Evolutionary conservation across 2,888 invertebrate species (phyloP).

Genomic region (Nephrotoma appendiculata): DNA sequence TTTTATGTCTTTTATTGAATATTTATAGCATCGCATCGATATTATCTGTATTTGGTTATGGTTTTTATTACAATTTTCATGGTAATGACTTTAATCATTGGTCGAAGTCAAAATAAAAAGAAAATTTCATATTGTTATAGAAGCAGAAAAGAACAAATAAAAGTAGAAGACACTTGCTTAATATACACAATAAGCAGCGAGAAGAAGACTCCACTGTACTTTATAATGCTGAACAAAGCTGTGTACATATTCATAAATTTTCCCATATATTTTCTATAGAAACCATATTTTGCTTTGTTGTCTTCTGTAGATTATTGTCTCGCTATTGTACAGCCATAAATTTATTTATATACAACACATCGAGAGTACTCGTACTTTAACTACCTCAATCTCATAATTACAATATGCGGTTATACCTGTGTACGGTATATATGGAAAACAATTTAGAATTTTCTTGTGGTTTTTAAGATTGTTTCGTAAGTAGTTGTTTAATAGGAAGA

Average conservation of each 20-base stretch:
- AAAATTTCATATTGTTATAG: not conserved
- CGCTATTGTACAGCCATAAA: not conserved
- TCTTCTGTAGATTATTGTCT: not conserved
- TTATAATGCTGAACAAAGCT: not conserved
- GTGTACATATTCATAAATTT: not conserved
- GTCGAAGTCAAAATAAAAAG: not conserved
- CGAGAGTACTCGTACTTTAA: not conserved
- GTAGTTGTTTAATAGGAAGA: not conserved
- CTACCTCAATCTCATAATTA: not conserved
- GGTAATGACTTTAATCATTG: not conserved
- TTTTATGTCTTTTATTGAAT: not conserved
- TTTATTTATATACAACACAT: not conserved
- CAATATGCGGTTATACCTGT: not conserved
- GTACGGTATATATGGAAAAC: not conserved
- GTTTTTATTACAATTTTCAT: not conserved
- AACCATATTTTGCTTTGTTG: not conserved
- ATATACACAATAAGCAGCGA: not conserved
- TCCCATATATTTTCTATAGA: not conserved
- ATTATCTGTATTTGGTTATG: not conserved
- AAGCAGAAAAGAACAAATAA: not conserved
- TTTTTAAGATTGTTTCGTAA: not conserved
- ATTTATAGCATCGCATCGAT: not conserved
- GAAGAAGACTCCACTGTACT: not conserved
- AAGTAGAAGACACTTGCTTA: not conserved
- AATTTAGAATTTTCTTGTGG: not conserved